phyloP scores from a whole-genome alignment of 2,113 vertebrate species.

The Herpetotheres cachinnans region DNA sequence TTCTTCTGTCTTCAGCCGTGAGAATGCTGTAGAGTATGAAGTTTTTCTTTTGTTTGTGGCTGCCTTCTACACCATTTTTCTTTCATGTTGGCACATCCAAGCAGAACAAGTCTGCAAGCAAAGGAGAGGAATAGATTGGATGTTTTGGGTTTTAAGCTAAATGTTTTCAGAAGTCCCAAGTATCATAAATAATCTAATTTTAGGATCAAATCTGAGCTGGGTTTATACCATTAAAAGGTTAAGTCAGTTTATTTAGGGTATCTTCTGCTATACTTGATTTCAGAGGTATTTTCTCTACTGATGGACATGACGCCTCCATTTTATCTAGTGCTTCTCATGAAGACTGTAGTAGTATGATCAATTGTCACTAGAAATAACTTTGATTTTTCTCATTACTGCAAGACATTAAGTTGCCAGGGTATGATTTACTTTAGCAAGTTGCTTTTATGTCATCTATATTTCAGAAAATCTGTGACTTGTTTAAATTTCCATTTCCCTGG shows the following conservation, averaged over 20 bases:
- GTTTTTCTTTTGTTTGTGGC: background rate
- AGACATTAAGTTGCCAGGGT: conserved; percentile 70
- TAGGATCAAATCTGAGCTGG: background rate
- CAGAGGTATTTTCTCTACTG: conserved; percentile 49
- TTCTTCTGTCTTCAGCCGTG: background rate
- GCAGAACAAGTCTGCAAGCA: background rate
- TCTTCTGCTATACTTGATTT: conserved; percentile 38
- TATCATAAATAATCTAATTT: background rate
- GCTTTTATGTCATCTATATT: conserved; percentile 60
- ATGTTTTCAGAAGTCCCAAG: background rate
- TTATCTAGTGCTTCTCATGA: conserved; percentile 40
- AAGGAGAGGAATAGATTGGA: background rate
- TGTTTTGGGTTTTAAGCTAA: background rate
- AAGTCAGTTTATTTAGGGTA: background rate
- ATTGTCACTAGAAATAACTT: conserved; percentile 66
- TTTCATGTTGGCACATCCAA: background rate
- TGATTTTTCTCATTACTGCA: conserved; percentile 72
- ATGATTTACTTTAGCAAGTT: conserved; percentile 66
- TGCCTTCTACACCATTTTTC: background rate
- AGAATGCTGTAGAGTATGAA: background rate
- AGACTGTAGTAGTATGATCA: conserved; percentile 48
- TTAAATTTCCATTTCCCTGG: conserved; percentile 65
- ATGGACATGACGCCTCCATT: background rate
- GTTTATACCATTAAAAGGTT: conserved; percentile 11
- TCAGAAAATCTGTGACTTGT: conserved; percentile 56